phyloP scores from a whole-genome alignment of 2,888 invertebrate genomes.

The Trimorus sp. region DNA sequence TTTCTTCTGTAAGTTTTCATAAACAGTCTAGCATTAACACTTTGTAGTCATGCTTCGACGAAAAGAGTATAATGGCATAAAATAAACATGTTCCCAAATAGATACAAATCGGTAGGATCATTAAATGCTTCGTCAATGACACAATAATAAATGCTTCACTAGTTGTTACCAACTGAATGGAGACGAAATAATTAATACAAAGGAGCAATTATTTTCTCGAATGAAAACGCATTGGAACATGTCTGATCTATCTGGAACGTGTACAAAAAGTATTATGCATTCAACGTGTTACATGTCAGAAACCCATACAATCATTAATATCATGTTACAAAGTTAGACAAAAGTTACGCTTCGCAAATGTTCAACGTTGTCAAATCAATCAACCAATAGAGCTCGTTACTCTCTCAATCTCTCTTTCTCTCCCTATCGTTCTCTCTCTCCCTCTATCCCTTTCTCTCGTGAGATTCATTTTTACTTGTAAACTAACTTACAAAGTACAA shows the following conservation, averaged over 20 bases:
- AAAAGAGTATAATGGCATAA: constrained; percentile 23
- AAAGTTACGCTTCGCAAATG: constrained; percentile 15
- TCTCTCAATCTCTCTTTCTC: neutral
- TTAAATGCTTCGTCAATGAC: constrained; percentile 2
- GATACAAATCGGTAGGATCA: constrained; percentile 11
- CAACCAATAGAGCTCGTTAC: neutral
- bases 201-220: too few relatives aligned
- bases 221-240: constrained; percentile 2
- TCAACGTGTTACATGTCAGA: constrained; percentile 18
- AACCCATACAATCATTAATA: constrained; percentile 29
- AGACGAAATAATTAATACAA: too few relatives aligned
- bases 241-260: constrained; percentile 22
- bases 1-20: constrained; percentile 46
- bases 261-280: constrained; percentile 7
- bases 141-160: neutral
- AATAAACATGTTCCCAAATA: constrained; percentile 29
- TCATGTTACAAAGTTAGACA: constrained; percentile 13
- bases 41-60: constrained; percentile 40
- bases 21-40: constrained; percentile 54
- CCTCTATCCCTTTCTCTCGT: neutral
- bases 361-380: constrained; percentile 8
- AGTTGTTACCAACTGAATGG: too few relatives aligned
- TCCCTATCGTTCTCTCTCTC: neutral
- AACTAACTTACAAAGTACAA: constrained; percentile 53
- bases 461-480: constrained; percentile 26